Percentiles rank a stretch among this genome's conserved stretches.
phyloP scores from a whole-genome alignment of 2,797 vertebrate genomes.

The Setipinna tenuifilis region DNA sequence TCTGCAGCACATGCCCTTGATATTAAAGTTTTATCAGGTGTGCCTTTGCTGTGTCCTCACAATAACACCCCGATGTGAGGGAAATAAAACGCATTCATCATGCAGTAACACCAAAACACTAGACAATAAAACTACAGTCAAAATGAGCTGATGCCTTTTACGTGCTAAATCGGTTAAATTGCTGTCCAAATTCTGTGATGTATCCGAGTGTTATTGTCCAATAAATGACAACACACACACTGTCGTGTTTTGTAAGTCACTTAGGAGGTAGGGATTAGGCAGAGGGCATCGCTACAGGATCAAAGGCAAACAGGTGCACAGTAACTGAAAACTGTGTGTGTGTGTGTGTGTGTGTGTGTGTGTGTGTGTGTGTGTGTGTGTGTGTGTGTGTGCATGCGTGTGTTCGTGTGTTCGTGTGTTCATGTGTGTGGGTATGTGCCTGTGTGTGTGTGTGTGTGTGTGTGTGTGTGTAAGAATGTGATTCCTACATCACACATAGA shows the following conservation, averaged over 20 bases:
- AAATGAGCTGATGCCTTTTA: neutral
- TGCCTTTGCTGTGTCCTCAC: neutral
- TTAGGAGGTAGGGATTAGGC: neutral
- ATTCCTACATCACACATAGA: no score
- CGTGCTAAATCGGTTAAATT: neutral
- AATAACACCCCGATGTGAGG: neutral
- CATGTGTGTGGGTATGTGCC: neutral
- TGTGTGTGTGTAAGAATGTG: neutral
- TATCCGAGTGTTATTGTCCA: neutral
- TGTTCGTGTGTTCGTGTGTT: neutral
- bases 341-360: neutral
- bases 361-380: neutral
- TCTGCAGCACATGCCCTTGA: no score
- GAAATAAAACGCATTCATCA: neutral
- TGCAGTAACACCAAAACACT: no score
- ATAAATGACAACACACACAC: neutral
- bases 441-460: neutral
- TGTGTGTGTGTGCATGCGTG: neutral
- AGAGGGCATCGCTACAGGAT: neutral
- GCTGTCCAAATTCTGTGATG: neutral
- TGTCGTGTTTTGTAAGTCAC: neutral
- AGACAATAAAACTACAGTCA: neutral
- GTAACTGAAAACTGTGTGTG: neutral
- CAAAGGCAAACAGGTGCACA: neutral
- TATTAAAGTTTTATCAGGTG: neutral